Conservation (phyloP, 2,888 invertebrate species). For the Xestoiulus laeticollis region DNA sequence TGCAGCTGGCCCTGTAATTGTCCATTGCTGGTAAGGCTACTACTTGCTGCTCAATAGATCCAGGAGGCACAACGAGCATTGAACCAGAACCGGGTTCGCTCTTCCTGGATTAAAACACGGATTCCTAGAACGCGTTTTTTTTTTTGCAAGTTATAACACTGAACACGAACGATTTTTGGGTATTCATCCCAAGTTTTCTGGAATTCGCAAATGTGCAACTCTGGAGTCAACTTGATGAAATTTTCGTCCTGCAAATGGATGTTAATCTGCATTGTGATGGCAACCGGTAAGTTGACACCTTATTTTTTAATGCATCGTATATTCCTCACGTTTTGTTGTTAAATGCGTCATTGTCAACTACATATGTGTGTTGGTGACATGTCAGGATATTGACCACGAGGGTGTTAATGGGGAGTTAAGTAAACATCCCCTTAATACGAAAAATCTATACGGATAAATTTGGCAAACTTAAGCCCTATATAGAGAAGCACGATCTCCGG, state of each 20-base stretch:
- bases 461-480: too few species aligned
- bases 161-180: not conserved
- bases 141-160: not conserved
- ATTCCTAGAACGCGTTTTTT: not conserved
- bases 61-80: not conserved
- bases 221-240: not conserved
- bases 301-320: not conserved
- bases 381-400: not conserved
- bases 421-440: too few species aligned
- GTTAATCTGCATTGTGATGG: not conserved
- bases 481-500: too few species aligned
- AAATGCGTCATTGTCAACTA: not conserved
- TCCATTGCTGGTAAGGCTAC: not conserved
- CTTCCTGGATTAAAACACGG: not conserved
- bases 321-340: too few species aligned
- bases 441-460: too few species aligned
- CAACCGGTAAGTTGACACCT: constrained; percentile 10
- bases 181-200: not conserved
- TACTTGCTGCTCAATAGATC: not conserved
- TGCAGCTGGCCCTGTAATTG: constrained; percentile 4
- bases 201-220: not conserved
- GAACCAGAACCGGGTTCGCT: not conserved
- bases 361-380: not conserved
- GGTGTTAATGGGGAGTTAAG: not conserved
- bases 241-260: not conserved